These are phyloP conservation scores for Drosophila histrio DNA, from an alignment of 2,888 invertebrate species.

Conservation along the genomic window DNA sequence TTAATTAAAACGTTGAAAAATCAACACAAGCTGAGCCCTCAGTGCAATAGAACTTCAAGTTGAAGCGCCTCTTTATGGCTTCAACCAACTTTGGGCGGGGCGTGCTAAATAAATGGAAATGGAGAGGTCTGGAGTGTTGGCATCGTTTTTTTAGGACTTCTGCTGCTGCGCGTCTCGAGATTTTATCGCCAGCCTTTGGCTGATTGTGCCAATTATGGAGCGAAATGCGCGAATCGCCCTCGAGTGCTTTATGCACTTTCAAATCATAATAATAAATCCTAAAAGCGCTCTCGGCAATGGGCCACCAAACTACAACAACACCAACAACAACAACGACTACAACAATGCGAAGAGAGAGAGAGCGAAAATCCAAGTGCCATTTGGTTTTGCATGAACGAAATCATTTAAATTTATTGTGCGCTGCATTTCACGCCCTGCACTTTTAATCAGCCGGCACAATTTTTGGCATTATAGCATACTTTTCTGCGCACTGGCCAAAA, in stretches of 20 bases:
- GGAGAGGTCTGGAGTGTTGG: constrained; percentile 29
- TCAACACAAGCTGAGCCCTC: constrained; percentile 59
- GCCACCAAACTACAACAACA: constrained; percentile 37
- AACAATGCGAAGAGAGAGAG: constrained; percentile 16
- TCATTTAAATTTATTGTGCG: constrained; percentile 74
- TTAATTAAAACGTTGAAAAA: constrained; percentile 78
- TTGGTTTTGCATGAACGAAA: constrained; percentile 71
- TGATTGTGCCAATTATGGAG: constrained; percentile 77
- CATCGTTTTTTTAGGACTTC: constrained; percentile 46
- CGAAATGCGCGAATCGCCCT: constrained; percentile 75
- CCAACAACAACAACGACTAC: constrained; percentile 29
- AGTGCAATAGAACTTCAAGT: constrained; percentile 54
- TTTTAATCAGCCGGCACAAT: constrained; percentile 69
- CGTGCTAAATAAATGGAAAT: constrained; percentile 43
- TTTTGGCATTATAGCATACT: constrained; percentile 45
- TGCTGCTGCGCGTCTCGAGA: constrained; percentile 53
- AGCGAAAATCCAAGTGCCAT: constrained; percentile 63
- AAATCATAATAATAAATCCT: constrained; percentile 78
- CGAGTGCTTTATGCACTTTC: constrained; percentile 79
- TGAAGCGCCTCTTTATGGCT: constrained; percentile 62
- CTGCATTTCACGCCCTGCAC: constrained; percentile 73
- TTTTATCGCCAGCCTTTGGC: constrained; percentile 74
- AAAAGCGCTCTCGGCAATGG: constrained; percentile 60
- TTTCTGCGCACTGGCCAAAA: constrained; percentile 11
- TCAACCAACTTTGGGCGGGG: constrained; percentile 37